Evolutionary conservation across 2,888 invertebrate genomes (phyloP).

Genomic region (Germaria angustata): DNA sequence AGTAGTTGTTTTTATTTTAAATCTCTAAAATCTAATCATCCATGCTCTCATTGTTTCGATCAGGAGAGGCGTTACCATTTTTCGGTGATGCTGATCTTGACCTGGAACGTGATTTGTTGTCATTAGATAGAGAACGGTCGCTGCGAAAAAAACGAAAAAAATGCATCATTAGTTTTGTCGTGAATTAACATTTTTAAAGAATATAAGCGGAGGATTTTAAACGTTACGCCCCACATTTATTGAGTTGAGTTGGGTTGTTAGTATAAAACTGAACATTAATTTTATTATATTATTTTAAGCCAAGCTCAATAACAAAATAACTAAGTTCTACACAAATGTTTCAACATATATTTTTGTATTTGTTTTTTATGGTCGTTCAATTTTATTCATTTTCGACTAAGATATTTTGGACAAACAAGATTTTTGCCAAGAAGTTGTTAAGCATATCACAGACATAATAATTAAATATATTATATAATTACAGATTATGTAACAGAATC

Average conservation of each 20-base stretch:
- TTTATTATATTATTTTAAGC: no score
- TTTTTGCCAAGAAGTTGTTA: no score
- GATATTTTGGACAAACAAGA: no score
- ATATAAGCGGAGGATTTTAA: background rate
- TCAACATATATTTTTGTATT: no score
- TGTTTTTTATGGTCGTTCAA: no score
- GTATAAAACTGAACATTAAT: no score
- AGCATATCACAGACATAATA: background rate
- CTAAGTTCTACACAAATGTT: no score
- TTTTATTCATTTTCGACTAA: no score
- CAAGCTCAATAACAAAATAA: no score
- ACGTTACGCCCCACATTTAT: conserved; percentile 21
- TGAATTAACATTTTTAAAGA: background rate
- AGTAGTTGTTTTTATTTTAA: conserved; percentile 17
- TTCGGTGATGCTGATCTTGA: conserved; percentile 81
- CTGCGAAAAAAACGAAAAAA: conserved; percentile 77
- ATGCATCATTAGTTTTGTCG: background rate
- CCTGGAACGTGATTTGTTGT: conserved; percentile 83
- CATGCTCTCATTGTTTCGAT: conserved; percentile 81
- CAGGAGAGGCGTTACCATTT: conserved; percentile 81
- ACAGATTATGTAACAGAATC: background rate
- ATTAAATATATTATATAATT: background rate
- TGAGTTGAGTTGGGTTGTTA: background rate
- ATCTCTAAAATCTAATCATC: conserved; percentile 77
- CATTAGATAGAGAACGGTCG: conserved; percentile 85